Conservation (phyloP, 1,140 invertebrate species). For the Ditylenchus dipsaci region DNA sequence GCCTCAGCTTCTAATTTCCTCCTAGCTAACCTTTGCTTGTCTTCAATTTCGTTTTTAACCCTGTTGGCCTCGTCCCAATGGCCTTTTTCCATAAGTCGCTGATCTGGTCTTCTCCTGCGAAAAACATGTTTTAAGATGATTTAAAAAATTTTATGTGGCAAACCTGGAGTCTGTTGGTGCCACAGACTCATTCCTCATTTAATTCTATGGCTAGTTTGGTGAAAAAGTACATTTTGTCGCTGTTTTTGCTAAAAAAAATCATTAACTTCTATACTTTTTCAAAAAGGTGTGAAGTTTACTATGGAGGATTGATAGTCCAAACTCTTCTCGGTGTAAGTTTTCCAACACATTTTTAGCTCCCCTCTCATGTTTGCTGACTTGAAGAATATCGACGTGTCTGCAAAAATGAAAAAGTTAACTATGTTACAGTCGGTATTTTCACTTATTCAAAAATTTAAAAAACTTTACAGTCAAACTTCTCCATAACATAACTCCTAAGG, state of each 20-base stretch:
- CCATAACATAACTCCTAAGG: too few relatives aligned
- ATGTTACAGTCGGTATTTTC: too few relatives aligned
- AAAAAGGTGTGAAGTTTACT: slow-evolving; percentile 63
- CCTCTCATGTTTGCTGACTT: slow-evolving; percentile 72
- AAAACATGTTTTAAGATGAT: too few relatives aligned
- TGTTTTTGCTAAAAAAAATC: slow-evolving; percentile 50
- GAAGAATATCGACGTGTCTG: slow-evolving; percentile 76
- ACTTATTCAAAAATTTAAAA: too few relatives aligned
- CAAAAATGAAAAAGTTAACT: too few relatives aligned
- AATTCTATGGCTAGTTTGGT: slow-evolving; percentile 88
- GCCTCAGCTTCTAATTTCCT: slow-evolving; percentile 53
- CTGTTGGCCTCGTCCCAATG: slow-evolving; percentile 91
- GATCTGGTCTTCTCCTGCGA: slow-evolving; percentile 80
- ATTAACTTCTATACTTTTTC: too few relatives aligned
- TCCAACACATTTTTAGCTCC: slow-evolving; percentile 71
- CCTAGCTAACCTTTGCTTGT: slow-evolving; percentile 73
- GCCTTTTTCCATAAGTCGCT: slow-evolving; percentile 92
- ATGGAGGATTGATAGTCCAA: slow-evolving; percentile 77
- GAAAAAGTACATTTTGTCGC: slow-evolving; percentile 75
- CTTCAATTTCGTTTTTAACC: slow-evolving; percentile 81
- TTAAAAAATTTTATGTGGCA: too few relatives aligned
- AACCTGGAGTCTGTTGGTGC: slow-evolving; percentile 81
- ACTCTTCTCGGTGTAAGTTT: slow-evolving; percentile 73
- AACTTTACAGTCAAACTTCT: too few relatives aligned
- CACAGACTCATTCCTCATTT: slow-evolving; percentile 80